phyloP scores from a whole-genome alignment of 1,140 invertebrate species.

The Caenorhabditis tropicalis region DNA sequence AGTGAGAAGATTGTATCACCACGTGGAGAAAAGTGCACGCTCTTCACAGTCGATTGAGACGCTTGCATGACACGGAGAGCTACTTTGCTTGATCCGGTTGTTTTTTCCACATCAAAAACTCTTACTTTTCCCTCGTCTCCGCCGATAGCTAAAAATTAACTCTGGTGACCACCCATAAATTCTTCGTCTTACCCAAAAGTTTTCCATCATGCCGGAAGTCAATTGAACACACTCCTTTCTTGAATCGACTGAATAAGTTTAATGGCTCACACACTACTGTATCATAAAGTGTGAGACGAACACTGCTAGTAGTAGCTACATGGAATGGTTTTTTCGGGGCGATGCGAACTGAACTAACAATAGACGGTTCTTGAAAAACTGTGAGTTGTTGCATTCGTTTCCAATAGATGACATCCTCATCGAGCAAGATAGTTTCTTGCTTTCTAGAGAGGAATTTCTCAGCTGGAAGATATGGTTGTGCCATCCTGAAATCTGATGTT shows the following conservation, averaged over 20 bases:
- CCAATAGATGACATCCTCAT: slow-evolving; percentile 67
- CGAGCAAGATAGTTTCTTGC: slow-evolving; percentile 44
- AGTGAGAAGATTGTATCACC: slow-evolving; percentile 84
- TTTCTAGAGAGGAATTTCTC: slow-evolving; percentile 28
- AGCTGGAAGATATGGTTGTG: slow-evolving; percentile 59
- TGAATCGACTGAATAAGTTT: slow-evolving; percentile 52
- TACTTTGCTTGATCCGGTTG: slow-evolving; percentile 11
- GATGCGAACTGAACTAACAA: slow-evolving; percentile 61
- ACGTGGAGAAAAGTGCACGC: slow-evolving; percentile 83
- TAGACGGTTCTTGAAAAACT: slow-evolving; percentile 68
- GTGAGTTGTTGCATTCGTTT: slow-evolving; percentile 65
- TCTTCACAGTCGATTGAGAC: slow-evolving; percentile 74
- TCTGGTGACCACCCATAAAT: neutral
- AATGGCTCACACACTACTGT: slow-evolving; percentile 60
- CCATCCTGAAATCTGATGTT: slow-evolving; percentile 51
- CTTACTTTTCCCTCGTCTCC: slow-evolving; percentile 86
- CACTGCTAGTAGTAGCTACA: slow-evolving; percentile 62
- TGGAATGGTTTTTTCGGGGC: slow-evolving; percentile 60
- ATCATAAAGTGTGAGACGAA: slow-evolving; percentile 55
- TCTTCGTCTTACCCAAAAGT: slow-evolving; percentile 55
- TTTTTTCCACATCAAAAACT: slow-evolving; percentile 83
- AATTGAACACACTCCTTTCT: slow-evolving; percentile 48
- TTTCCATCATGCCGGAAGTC: slow-evolving; percentile 65
- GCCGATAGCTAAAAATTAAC: slow-evolving; percentile 76
- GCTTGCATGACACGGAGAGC: slow-evolving; percentile 72